These are phyloP conservation scores for Macquaria australasica DNA, from an alignment of 2,113 vertebrate genomes.

Conservation along the genomic window DNA sequence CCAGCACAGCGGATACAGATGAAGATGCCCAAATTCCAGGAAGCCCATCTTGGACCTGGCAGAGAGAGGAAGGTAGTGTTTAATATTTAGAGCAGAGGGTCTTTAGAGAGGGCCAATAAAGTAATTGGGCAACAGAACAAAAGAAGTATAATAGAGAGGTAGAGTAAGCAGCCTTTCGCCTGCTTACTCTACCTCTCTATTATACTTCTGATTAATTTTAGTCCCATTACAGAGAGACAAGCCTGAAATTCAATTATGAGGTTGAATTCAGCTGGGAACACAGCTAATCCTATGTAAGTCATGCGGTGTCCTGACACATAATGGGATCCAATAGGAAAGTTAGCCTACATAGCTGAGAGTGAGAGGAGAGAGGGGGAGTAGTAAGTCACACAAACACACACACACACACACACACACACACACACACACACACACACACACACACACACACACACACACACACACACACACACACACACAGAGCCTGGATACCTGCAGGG, in stretches of 20 bases:
- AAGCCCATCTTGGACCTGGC: slow-evolving; percentile 96
- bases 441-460: slow-evolving; percentile 38
- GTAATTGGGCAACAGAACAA: neutral
- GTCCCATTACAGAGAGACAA: slow-evolving; percentile 60
- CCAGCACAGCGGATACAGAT: slow-evolving; percentile 98
- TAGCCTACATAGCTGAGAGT: slow-evolving; percentile 67
- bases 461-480: slow-evolving; percentile 37
- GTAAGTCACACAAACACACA: slow-evolving; percentile 36
- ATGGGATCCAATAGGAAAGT: slow-evolving; percentile 49
- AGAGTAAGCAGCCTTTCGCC: too few species aligned
- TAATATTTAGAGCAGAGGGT: neutral
- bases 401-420: slow-evolving; percentile 37
- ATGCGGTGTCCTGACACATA: slow-evolving; percentile 60
- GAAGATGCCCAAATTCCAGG: slow-evolving; percentile 98
- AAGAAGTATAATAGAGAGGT: slow-evolving; percentile 16
- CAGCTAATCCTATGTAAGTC: slow-evolving; percentile 62
- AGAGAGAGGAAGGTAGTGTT: neutral
- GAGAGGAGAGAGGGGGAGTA: slow-evolving; percentile 47
- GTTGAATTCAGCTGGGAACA: slow-evolving; percentile 65
- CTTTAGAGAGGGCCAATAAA: neutral
- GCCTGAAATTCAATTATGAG: slow-evolving; percentile 71
- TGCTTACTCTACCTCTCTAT: too few species aligned
- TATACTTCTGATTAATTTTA: slow-evolving; percentile 62
- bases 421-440: slow-evolving; percentile 37
- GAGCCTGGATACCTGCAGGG: slow-evolving; percentile 63